A percentile compares a stretch with the other conserved stretches of the same genome.
Conservation (phyloP, 2,113 vertebrate species). For the Chinchilla lanigera region DNA sequence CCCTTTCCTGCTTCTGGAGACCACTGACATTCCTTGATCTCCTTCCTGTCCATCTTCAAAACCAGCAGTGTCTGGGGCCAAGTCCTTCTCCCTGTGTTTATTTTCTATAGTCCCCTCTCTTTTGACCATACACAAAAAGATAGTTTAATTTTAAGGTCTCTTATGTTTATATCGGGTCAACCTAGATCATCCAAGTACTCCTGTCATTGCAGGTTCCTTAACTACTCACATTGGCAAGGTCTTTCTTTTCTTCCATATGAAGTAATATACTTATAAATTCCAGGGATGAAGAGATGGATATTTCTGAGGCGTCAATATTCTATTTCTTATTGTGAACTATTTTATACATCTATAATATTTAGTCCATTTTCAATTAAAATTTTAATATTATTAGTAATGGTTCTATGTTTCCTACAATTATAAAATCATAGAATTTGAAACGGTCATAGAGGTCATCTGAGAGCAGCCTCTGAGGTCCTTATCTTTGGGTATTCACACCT, state of each 20-base stretch:
- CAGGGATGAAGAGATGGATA: background rate
- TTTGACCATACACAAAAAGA: background rate
- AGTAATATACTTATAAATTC: background rate
- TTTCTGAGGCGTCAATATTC: background rate
- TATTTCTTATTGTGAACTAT: background rate
- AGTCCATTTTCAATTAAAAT: background rate
- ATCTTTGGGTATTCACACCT: background rate
- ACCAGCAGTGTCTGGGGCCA: rapidly evolving
- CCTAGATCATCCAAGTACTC: background rate
- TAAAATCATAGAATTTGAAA: background rate
- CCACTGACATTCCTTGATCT: background rate
- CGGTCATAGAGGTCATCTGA: background rate
- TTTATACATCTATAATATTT: background rate
- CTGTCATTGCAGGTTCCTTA: background rate
- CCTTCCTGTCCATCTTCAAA: background rate
- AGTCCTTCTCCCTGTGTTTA: background rate
- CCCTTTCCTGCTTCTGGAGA: background rate
- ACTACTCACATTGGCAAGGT: background rate
- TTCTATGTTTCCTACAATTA: background rate
- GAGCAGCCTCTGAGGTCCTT: too few relatives aligned
- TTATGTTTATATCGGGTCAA: background rate
- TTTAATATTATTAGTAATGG: background rate
- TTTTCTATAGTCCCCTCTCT: background rate
- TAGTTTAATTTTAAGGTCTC: background rate
- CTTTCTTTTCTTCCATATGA: background rate